Base-by-base conservation (phyloP, 2,113 vertebrate genomes). In the Sinocyclocheilus anshuiensis region DNA sequence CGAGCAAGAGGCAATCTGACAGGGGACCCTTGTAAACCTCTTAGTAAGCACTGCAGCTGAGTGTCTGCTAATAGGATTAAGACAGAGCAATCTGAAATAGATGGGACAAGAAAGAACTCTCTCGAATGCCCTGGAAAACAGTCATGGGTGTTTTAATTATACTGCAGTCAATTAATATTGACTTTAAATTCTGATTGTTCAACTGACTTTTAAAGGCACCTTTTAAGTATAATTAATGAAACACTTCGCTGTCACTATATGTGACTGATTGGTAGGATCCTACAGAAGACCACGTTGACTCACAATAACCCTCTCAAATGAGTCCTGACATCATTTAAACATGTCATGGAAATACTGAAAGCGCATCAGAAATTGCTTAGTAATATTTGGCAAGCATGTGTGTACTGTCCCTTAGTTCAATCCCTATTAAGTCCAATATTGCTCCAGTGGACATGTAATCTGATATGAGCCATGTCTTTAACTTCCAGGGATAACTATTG, bases 21-120 rank as follows among this genome's bases (percentile, higher is more conserved):
- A 84, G 87, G 79, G 48, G 39, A n/a, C 16, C 22, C 87, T 59
- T 85, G 33, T 94, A 95, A 95, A 93, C 93, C 94, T 94, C 93
- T 95, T 94, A 94, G 86, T 87, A 90, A 83, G 76, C 89, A 93
- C 89, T 93, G 92, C 93, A 91, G 87, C 83, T 55, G 76, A 84
- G 86, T 65, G 82, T 77, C 83, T 4, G 89, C 86, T 95, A 94
- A 95, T 92, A 92, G 94, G 94, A 95, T 95, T 95, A 94, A 89
- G 93, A 82, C 88, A 83, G 87, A 88, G 87, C 81, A 26, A 85
- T 87, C 81, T 57, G 83, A 74, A 87, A 89, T 91, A 85, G 77
- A 59, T 84, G 39, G 88, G 82, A 83, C 86, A 76, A 81, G 33
- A 84, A 1, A 85, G 86, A 87, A 82, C 22, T 67, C 86, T 92